Percentiles rank a stretch among this genome's conserved stretches.
phyloP scores from a whole-genome alignment of 1,140 invertebrate species.

The Physella acuta region DNA sequence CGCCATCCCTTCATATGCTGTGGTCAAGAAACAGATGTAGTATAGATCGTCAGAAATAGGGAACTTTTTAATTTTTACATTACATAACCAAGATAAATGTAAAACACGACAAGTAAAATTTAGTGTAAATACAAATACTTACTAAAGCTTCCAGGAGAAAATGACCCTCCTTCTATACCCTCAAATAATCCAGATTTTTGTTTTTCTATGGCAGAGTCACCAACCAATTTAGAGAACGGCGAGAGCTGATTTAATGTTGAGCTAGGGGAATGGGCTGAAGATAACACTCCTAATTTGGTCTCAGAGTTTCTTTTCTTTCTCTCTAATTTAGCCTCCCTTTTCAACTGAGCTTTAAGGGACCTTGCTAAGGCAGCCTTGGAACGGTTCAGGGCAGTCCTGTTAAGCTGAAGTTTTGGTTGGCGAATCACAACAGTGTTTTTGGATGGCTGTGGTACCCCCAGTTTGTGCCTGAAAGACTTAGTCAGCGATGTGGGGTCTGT shows the following conservation, averaged over 20 bases:
- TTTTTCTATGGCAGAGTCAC: constrained; percentile 14
- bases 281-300: constrained; percentile 4
- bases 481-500: constrained; percentile 8
- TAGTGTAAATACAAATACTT: not conserved
- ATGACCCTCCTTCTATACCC: constrained; percentile 24
- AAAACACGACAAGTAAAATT: not conserved
- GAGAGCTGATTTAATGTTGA: constrained; percentile 21
- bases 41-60: too few species aligned
- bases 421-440: constrained; percentile 41
- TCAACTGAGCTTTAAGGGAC: constrained; percentile 56
- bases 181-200: constrained; percentile 20
- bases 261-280: constrained; percentile 10
- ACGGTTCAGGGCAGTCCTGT: constrained; percentile 48
- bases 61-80: too few species aligned
- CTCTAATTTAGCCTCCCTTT: constrained; percentile 47
- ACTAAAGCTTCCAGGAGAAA: constrained; percentile 23
- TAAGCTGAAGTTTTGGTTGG: constrained; percentile 55
- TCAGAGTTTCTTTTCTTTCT: constrained; percentile 27
- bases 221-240: constrained; percentile 13
- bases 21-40: too few species aligned
- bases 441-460: not conserved
- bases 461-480: not conserved
- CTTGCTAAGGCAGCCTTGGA: constrained; percentile 54
- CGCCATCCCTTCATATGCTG: too few species aligned
- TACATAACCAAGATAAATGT: too few species aligned